phyloP scores from a whole-genome alignment of 2,797 vertebrate genomes.

The Paedocypris micromegethes region DNA sequence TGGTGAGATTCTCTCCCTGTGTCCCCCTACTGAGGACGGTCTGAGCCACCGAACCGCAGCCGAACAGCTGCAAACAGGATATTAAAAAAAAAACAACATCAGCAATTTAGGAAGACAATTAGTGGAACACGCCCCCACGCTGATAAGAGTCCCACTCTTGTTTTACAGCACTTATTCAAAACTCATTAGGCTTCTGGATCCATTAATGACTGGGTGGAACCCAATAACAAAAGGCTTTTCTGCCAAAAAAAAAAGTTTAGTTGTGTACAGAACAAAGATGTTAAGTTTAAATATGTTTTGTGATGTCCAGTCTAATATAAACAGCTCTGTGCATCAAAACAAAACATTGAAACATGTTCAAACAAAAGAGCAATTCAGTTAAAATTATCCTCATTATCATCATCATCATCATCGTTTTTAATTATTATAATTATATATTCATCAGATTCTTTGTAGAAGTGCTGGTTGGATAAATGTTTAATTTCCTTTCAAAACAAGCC shows the following conservation, averaged over 20 bases:
- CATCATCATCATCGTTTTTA: too few relatives aligned
- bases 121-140: not conserved
- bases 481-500: too few relatives aligned
- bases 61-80: conserved; percentile 75
- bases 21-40: conserved; percentile 78
- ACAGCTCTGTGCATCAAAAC: too few relatives aligned
- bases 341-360: too few relatives aligned
- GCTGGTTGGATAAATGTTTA: too few relatives aligned
- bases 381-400: too few relatives aligned
- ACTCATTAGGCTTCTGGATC: conserved; percentile 22
- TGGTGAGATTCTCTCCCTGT: conserved; percentile 71
- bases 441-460: too few relatives aligned
- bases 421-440: too few relatives aligned
- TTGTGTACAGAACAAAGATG: too few relatives aligned
- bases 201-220: not conserved
- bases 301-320: too few relatives aligned
- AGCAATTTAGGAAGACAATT: conserved; percentile 19
- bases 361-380: too few relatives aligned
- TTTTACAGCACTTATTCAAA: conserved; percentile 26
- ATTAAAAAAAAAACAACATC: conserved; percentile 6
- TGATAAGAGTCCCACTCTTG: conserved; percentile 21
- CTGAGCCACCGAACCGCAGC: conserved; percentile 88
- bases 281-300: too few relatives aligned
- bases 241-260: not conserved
- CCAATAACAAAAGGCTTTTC: conserved; percentile 16